These are phyloP conservation scores for Petrocephalus microphthalmus DNA, from an alignment of 2,113 vertebrate species.

Conservation along the genomic window DNA sequence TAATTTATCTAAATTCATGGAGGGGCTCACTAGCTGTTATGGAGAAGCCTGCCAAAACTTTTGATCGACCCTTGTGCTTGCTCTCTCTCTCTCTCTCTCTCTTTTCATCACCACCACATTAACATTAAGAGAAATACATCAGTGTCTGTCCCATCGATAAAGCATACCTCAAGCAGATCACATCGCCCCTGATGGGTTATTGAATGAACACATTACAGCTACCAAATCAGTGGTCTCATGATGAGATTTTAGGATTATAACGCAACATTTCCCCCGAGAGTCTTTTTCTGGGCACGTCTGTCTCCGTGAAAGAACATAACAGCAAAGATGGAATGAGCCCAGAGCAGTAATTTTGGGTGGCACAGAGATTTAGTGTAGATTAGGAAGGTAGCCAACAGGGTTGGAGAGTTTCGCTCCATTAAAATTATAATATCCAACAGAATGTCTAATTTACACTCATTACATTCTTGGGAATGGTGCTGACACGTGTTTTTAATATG, in stretches of 20 bases:
- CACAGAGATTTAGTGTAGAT: constrained; percentile 46
- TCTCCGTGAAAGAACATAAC: constrained; percentile 14
- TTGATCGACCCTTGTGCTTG: background rate
- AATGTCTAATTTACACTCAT: constrained; percentile 39
- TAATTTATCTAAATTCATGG: constrained; percentile 29
- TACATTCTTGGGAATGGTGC: constrained; percentile 4
- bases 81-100: background rate
- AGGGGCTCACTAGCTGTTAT: background rate
- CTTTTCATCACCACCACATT: background rate
- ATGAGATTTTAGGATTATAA: constrained; percentile 47
- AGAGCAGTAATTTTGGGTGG: constrained; percentile 39
- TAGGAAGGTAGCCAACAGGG: constrained; percentile 54
- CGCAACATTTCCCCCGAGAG: constrained; percentile 40
- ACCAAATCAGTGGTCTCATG: constrained; percentile 44
- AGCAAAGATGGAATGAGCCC: constrained; percentile 23
- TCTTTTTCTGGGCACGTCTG: constrained; percentile 20
- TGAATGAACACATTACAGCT: constrained; percentile 41
- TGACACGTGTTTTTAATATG: background rate
- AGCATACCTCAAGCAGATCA: background rate
- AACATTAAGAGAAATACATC: constrained; percentile 2
- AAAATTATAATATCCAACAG: constrained; percentile 47
- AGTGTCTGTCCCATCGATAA: background rate
- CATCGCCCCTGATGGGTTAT: constrained; percentile 41
- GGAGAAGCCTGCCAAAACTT: background rate
- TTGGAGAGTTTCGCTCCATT: constrained; percentile 46